phyloP scores from a whole-genome alignment of 2,888 invertebrate species.

The Andrena hattorfiana region DNA sequence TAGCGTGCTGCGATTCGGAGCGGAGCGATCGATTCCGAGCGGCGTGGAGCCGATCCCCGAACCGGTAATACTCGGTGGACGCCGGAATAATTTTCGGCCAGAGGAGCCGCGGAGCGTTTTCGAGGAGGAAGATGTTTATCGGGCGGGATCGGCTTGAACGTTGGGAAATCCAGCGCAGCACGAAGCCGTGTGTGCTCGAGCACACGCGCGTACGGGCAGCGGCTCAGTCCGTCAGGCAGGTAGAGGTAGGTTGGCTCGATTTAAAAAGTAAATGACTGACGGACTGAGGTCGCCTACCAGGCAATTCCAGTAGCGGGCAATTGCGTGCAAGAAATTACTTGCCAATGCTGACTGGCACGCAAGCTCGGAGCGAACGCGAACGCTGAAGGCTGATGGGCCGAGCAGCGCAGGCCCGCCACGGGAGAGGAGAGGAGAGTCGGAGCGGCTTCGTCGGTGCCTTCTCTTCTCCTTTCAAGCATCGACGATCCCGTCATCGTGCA shows the following conservation, averaged over 20 bases:
- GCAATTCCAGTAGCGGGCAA: slow-evolving; percentile 84
- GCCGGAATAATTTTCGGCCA: slow-evolving; percentile 36
- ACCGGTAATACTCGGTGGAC: slow-evolving; percentile 16
- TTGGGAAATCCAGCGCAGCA: slow-evolving; percentile 64
- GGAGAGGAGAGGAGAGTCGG: slow-evolving; percentile 20
- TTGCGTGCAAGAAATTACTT: slow-evolving; percentile 84
- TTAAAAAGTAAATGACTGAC: slow-evolving; percentile 82
- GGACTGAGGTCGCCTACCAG: slow-evolving; percentile 82
- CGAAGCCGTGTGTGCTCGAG: slow-evolving; percentile 48
- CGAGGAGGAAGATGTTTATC: slow-evolving; percentile 49
- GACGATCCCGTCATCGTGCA: slow-evolving; percentile 77
- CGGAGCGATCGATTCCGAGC: background rate
- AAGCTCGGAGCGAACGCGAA: slow-evolving; percentile 76
- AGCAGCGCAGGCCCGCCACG: slow-evolving; percentile 8
- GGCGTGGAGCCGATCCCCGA: background rate
- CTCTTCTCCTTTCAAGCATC: slow-evolving; percentile 72
- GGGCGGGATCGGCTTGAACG: slow-evolving; percentile 34
- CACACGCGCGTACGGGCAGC: slow-evolving; percentile 55
- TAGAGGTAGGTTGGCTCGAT: slow-evolving; percentile 73
- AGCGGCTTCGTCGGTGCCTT: slow-evolving; percentile 43
- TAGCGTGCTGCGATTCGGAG: background rate
- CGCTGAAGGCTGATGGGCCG: slow-evolving; percentile 67
- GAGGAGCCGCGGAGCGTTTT: slow-evolving; percentile 1
- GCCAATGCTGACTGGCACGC: slow-evolving; percentile 81
- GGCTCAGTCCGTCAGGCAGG: slow-evolving; percentile 57